Conservation (phyloP, 2,888 invertebrate genomes). For the Emmelina monodactyla region DNA sequence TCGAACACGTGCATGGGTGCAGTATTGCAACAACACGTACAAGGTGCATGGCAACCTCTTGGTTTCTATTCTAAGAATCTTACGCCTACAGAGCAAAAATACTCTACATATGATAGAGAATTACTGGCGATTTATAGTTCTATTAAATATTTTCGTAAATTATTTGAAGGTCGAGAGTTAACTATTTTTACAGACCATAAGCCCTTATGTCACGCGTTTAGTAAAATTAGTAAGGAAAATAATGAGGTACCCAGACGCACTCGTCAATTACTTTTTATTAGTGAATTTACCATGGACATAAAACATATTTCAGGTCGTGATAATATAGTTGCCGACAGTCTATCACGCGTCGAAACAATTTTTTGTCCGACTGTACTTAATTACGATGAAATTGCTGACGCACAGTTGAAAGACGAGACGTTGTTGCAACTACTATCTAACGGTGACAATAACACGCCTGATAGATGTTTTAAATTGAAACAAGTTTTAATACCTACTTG, state of each 20-base stretch:
- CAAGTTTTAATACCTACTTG: not conserved
- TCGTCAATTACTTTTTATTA: slow-evolving; percentile 8
- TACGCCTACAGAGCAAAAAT: slow-evolving; percentile 8
- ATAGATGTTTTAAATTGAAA: too few species aligned
- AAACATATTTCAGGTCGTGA: slow-evolving; percentile 4
- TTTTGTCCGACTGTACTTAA: slow-evolving; percentile 4
- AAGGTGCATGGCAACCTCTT: slow-evolving; percentile 3
- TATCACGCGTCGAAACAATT: slow-evolving; percentile 9
- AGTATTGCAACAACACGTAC: slow-evolving; percentile 1
- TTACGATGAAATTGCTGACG: slow-evolving; percentile 4
- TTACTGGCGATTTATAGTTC: slow-evolving; percentile 9
- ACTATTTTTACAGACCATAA: slow-evolving; percentile 13
- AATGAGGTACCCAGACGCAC: slow-evolving; percentile 8
- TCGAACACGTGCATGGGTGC: slow-evolving; percentile 7
- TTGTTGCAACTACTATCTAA: not conserved
- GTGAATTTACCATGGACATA: slow-evolving; percentile 8
- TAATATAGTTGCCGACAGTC: slow-evolving; percentile 9
- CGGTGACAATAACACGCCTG: not conserved
- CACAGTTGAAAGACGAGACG: slow-evolving; percentile 4
- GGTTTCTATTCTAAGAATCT: slow-evolving; percentile 13
- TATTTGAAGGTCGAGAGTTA: slow-evolving; percentile 8
- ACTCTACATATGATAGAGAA: slow-evolving; percentile 13
- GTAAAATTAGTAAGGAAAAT: slow-evolving; percentile 4
- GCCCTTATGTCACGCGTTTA: slow-evolving; percentile 9
- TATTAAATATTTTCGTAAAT: slow-evolving; percentile 8